Conservation (phyloP, 2,113 vertebrate species). For the Otolemur garnettii region DNA sequence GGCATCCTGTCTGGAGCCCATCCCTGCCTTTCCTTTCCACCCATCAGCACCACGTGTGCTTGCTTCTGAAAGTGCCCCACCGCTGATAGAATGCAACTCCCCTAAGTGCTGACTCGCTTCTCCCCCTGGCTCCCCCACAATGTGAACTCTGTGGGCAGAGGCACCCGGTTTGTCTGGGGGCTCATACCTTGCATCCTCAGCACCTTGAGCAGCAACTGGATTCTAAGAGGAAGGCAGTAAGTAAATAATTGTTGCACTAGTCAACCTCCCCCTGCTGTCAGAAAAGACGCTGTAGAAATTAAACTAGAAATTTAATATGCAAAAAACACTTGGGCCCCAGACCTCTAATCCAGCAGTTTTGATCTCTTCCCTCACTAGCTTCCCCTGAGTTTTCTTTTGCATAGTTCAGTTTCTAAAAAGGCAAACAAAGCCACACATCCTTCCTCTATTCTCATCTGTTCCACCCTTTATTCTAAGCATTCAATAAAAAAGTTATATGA, state of each 20-base stretch:
- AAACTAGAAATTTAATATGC: neutral
- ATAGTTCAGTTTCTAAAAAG: neutral
- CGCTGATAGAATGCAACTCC: accelerated
- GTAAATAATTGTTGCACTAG: neutral
- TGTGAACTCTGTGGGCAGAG: too few species aligned
- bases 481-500: neutral
- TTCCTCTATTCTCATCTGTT: neutral
- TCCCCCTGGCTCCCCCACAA: neutral
- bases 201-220: neutral
- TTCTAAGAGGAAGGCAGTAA: neutral
- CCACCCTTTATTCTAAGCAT: neutral
- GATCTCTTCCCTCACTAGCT: neutral
- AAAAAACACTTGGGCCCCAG: neutral
- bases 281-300: neutral
- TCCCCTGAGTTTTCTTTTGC: neutral
- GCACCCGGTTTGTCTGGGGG: neutral
- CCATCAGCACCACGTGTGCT: accelerated
- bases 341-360: neutral
- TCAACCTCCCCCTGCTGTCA: neutral
- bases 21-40: neutral
- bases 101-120: neutral
- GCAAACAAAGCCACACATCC: neutral
- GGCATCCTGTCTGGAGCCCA: too few species aligned
- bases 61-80: neutral
- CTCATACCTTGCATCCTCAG: neutral